Percentiles rank a stretch among this genome's conserved stretches.
phyloP scores from a whole-genome alignment of 2,888 invertebrate genomes.

The Caenorhabditis sp. region DNA sequence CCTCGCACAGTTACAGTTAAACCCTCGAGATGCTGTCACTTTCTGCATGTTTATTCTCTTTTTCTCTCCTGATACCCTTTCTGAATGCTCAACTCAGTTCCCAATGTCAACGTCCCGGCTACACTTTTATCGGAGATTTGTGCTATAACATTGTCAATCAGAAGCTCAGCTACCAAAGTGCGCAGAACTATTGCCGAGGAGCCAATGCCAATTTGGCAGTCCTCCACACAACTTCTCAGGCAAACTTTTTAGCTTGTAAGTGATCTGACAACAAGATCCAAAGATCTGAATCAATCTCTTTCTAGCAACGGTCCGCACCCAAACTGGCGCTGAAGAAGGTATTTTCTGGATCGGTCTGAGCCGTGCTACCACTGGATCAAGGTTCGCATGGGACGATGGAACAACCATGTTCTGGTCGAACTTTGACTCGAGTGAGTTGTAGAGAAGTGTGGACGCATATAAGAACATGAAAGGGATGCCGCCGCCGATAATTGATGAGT shows the following conservation, averaged over 20 bases:
- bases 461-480: background rate
- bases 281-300: background rate
- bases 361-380: conserved; percentile 13
- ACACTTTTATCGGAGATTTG: conserved; percentile 39
- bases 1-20: no score
- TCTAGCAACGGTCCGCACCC: conserved; percentile 23
- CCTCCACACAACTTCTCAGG: conserved; percentile 23
- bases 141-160: conserved; percentile 20
- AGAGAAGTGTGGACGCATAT: background rate
- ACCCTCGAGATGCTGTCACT: no score
- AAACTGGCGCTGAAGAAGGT: conserved; percentile 18
- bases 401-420: conserved; percentile 48
- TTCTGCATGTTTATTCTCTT: no score
- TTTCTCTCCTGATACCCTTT: background rate
- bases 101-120: conserved; percentile 5
- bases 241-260: conserved; percentile 47
- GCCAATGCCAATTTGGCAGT: conserved; percentile 9
- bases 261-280: background rate
- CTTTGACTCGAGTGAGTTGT: conserved; percentile 30
- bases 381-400: conserved; percentile 55
- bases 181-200: background rate
- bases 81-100: background rate
- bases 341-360: conserved; percentile 45
- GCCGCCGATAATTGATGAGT: no score
- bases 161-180: conserved; percentile 7